Percentiles rank a stretch among this genome's conserved stretches.
These are phyloP conservation scores for Ptychochromis oligacanthus DNA, from an alignment of 2,113 vertebrate genomes.

Conservation along the genomic window DNA sequence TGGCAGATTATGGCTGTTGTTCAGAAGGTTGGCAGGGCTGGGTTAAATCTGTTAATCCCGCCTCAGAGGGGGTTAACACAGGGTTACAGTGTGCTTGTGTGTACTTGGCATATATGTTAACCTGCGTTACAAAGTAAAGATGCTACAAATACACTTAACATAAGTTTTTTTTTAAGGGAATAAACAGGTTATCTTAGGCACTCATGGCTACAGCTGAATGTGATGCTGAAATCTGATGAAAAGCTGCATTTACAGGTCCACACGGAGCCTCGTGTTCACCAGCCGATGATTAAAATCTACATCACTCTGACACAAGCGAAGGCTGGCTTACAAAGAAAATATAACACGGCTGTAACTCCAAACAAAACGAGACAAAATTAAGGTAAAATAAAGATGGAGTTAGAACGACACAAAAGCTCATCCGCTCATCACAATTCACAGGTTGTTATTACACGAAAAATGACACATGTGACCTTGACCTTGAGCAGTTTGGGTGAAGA, in stretches of 20 bases:
- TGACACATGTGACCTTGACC: no score
- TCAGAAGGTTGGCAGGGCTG: conserved; percentile 18
- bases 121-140: background rate
- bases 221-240: background rate
- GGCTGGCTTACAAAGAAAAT: no score
- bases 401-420: no score
- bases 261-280: background rate
- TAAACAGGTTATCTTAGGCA: background rate
- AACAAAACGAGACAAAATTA: no score
- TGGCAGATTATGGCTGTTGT: conserved; percentile 67
- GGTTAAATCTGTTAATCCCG: conserved; percentile 71
- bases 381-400: no score
- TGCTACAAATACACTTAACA: background rate
- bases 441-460: no score
- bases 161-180: background rate
- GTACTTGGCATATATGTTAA: background rate
- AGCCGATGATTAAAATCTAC: background rate
- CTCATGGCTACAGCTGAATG: background rate
- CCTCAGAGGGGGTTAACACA: conserved; percentile 23
- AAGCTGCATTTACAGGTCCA: background rate
- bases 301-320: no score
- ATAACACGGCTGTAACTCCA: no score
- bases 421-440: no score
- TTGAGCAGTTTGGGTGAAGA: no score
- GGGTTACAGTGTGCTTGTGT: background rate